These are phyloP conservation scores for Neolamprologus modestus DNA, from an alignment of 2,113 vertebrate genomes.

Conservation along the genomic window DNA sequence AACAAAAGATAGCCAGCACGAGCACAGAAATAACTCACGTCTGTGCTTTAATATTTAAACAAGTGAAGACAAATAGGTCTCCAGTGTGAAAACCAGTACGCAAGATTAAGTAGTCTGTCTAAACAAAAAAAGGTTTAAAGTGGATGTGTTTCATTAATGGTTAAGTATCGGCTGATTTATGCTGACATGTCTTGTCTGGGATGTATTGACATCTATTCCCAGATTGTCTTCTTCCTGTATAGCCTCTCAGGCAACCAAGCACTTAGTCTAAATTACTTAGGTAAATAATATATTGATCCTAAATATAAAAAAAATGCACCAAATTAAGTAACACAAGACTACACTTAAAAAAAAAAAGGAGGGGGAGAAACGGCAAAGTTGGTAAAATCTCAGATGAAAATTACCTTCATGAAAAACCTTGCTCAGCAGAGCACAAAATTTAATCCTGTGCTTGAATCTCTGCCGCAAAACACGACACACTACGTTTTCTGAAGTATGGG, in stretches of 20 bases:
- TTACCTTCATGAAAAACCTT: background rate
- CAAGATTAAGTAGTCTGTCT: conserved; percentile 27
- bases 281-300: conserved; percentile 61
- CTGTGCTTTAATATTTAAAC: conserved; percentile 56
- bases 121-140: conserved; percentile 32
- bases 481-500: background rate
- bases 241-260: conserved; percentile 17
- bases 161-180: conserved; percentile 48
- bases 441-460: background rate
- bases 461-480: background rate
- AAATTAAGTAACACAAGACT: conserved; percentile 19
- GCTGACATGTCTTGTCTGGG: conserved; percentile 33
- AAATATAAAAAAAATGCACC: conserved; percentile 1
- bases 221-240: conserved; percentile 18
- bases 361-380: background rate
- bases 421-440: background rate
- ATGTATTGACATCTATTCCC: conserved; percentile 52
- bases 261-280: conserved; percentile 59
- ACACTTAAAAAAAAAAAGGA: background rate
- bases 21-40: conserved; percentile 30
- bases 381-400: background rate
- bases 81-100: conserved; percentile 19
- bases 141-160: conserved; percentile 45
- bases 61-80: conserved; percentile 35
- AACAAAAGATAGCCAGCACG: conserved; percentile 28